phyloP scores from a whole-genome alignment of 2,797 vertebrate genomes.

The Carcharodon carcharias region DNA sequence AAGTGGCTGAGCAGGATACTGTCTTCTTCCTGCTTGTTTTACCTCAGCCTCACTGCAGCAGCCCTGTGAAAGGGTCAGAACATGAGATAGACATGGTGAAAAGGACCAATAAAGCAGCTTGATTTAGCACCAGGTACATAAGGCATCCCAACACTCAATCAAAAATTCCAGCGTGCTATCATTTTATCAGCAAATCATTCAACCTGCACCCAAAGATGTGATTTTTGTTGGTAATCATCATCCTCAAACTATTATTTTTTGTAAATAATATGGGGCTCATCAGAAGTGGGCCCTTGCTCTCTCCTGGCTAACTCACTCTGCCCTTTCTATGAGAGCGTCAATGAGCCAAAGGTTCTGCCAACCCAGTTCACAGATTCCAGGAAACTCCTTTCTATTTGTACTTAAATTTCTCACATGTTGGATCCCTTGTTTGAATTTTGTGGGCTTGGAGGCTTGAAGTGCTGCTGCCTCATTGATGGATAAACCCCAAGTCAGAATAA shows the following conservation, averaged over 20 bases:
- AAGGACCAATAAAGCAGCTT: background rate
- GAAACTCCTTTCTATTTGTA: background rate
- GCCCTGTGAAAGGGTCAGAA: slow-evolving; percentile 56
- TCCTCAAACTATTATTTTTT: background rate
- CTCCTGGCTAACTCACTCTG: background rate
- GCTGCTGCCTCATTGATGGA: background rate
- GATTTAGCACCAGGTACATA: background rate
- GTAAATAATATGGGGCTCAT: background rate
- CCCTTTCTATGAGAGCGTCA: background rate
- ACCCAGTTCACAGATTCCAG: background rate
- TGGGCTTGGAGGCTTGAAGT: background rate
- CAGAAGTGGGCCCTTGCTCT: background rate
- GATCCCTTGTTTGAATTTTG: background rate
- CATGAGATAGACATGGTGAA: background rate
- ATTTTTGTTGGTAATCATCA: background rate
- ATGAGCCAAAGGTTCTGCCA: background rate
- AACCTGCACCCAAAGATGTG: background rate
- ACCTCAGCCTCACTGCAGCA: slow-evolving; percentile 95
- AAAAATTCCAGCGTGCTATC: background rate
- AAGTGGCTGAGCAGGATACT: slow-evolving; percentile 88
- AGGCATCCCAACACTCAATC: background rate
- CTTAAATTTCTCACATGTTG: background rate
- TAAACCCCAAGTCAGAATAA: background rate
- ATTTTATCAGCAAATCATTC: background rate
- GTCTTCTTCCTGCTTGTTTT: slow-evolving; percentile 89